These are phyloP conservation scores for Lottia scabra DNA, from an alignment of 2,888 invertebrate genomes.

Conservation along the genomic window DNA sequence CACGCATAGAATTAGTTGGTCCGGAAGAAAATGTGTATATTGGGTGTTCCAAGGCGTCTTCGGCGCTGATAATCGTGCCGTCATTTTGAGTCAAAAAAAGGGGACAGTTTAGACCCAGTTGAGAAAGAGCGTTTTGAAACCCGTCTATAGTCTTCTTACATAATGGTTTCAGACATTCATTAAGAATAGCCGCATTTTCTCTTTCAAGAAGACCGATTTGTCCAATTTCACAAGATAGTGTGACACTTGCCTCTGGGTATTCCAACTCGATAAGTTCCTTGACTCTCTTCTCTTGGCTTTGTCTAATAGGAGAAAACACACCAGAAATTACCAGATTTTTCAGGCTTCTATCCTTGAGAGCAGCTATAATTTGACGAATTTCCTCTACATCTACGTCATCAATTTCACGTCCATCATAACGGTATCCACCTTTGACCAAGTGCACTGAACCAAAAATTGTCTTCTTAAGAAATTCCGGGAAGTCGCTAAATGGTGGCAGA, in stretches of 20 bases:
- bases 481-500: constrained; percentile 59
- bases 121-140: constrained; percentile 45
- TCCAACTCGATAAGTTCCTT: constrained; percentile 35
- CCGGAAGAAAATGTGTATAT: constrained; percentile 64
- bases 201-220: constrained; percentile 61
- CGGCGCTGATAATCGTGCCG: constrained; percentile 60
- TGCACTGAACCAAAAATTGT: constrained; percentile 40
- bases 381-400: constrained; percentile 43
- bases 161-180: constrained; percentile 61
- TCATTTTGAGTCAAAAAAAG: constrained; percentile 65
- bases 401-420: constrained; percentile 58
- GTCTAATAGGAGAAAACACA: constrained; percentile 56
- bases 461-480: constrained; percentile 45
- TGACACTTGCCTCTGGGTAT: constrained; percentile 53
- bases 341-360: constrained; percentile 37
- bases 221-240: constrained; percentile 57
- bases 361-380: constrained; percentile 37
- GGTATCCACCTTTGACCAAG: constrained; percentile 56
- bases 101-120: constrained; percentile 53
- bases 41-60: constrained; percentile 49
- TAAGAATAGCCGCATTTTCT: constrained; percentile 65
- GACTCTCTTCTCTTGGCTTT: constrained; percentile 50
- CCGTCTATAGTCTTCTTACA: constrained; percentile 49
- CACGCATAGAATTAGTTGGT: constrained; percentile 67
- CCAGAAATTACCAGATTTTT: constrained; percentile 56